Evolutionary conservation across 2,113 vertebrate species (phyloP).

Genomic region (Motacilla alba): DNA sequence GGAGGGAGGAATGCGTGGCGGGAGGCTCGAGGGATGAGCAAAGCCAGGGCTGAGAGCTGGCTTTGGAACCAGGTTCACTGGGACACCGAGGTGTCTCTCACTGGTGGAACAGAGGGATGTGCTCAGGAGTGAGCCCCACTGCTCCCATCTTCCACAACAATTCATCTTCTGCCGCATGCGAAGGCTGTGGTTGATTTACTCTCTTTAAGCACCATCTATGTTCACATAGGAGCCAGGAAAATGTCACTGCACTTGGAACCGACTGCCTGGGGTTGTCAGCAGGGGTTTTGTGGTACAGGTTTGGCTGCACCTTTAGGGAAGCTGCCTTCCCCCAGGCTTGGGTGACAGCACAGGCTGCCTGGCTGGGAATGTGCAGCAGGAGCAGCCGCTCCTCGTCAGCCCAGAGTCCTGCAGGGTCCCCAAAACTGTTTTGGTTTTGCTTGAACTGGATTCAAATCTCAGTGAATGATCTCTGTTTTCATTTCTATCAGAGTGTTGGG

Average conservation of each 20-base stretch:
- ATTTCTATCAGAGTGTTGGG: background rate
- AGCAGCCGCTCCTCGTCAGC: rapidly evolving
- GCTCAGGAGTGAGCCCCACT: rapidly evolving
- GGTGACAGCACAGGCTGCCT: rapidly evolving
- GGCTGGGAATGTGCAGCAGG: background rate
- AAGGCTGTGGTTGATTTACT: background rate
- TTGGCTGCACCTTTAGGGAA: background rate
- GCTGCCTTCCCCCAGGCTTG: rapidly evolving
- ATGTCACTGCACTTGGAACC: rapidly evolving
- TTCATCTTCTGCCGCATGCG: rapidly evolving
- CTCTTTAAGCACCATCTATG: background rate
- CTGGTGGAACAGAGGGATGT: background rate
- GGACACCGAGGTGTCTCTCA: rapidly evolving
- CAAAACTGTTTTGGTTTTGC: background rate
- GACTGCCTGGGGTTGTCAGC: background rate
- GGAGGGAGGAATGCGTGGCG: background rate
- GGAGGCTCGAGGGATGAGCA: background rate
- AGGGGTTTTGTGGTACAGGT: background rate
- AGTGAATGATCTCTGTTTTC: background rate
- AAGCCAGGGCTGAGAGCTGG: background rate
- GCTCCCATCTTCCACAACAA: rapidly evolving
- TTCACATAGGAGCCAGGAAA: background rate
- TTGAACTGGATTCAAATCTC: background rate
- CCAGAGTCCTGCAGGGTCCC: rapidly evolving
- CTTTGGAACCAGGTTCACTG: too few species aligned